Conservation (phyloP, 2,888 invertebrate species). For the Rhogogaster chlorosoma region DNA sequence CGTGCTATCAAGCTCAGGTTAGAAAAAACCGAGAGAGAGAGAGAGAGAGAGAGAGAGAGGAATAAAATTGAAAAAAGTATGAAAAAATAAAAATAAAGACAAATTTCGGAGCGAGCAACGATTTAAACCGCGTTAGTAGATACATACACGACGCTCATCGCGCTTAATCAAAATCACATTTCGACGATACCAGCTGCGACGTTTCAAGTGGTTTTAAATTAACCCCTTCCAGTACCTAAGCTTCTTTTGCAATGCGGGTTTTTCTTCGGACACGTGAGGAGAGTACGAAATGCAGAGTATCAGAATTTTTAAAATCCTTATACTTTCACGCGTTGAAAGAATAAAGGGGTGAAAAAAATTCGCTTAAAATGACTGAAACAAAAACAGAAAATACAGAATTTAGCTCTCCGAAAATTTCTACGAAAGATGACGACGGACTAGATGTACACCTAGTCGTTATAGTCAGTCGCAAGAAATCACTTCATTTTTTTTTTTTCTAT, state of each 20-base stretch:
- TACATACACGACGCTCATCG: not conserved
- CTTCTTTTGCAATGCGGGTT: not conserved
- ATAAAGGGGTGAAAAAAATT: not conserved
- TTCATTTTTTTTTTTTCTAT: not conserved
- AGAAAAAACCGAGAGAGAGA: slow-evolving; percentile 6
- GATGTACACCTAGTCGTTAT: not conserved
- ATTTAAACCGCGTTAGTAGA: slow-evolving; percentile 24
- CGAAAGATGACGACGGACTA: not conserved
- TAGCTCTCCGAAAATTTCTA: not conserved
- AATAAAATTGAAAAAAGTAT: slow-evolving; percentile 46
- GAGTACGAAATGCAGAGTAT: not conserved
- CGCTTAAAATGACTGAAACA: not conserved
- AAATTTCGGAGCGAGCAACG: slow-evolving; percentile 34
- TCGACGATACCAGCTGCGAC: slow-evolving; percentile 16
- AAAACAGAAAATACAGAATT: not conserved
- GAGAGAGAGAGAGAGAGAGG: slow-evolving; percentile 19
- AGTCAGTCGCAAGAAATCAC: not conserved
- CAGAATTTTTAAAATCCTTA: not conserved
- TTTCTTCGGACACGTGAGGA: not conserved
- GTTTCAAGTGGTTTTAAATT: slow-evolving; percentile 29
- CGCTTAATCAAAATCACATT: slow-evolving; percentile 37
- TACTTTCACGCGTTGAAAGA: not conserved
- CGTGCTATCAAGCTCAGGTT: not conserved
- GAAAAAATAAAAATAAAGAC: slow-evolving; percentile 51
- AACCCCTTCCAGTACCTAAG: not conserved